Conservation (phyloP, 2,113 vertebrate genomes). For the Passer montanus region DNA sequence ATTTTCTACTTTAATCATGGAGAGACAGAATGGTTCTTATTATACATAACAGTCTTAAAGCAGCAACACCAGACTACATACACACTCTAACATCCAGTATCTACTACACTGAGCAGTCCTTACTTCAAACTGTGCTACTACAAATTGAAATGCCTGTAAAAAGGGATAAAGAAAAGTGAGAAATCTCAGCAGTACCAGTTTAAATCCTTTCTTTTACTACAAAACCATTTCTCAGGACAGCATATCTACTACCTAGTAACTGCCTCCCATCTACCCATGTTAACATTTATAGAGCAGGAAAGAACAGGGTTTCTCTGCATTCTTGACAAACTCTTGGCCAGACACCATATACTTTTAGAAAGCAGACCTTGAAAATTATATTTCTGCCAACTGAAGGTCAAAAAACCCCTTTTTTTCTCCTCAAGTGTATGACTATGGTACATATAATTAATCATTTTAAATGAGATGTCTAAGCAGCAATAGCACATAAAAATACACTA, state of each 20-base stretch:
- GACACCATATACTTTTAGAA: background rate
- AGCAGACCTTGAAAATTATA: background rate
- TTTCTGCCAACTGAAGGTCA: background rate
- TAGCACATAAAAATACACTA: background rate
- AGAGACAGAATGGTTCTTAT: background rate
- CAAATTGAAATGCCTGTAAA: background rate
- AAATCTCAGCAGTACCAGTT: background rate
- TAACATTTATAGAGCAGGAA: background rate
- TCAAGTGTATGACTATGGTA: background rate
- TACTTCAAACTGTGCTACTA: background rate
- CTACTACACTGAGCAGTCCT: background rate
- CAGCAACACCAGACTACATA: background rate
- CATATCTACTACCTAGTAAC: background rate
- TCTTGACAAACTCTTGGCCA: conserved; percentile 7
- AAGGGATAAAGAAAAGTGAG: background rate
- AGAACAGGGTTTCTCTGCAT: background rate
- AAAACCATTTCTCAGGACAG: background rate
- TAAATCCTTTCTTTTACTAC: background rate
- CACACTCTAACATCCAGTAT: background rate
- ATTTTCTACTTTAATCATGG: background rate
- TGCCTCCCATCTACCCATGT: background rate
- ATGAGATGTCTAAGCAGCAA: background rate
- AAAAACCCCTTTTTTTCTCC: background rate
- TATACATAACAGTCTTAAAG: background rate
- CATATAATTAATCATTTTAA: background rate